phyloP scores from a whole-genome alignment of 2,888 invertebrate genomes.

The Rotaria macrura region DNA sequence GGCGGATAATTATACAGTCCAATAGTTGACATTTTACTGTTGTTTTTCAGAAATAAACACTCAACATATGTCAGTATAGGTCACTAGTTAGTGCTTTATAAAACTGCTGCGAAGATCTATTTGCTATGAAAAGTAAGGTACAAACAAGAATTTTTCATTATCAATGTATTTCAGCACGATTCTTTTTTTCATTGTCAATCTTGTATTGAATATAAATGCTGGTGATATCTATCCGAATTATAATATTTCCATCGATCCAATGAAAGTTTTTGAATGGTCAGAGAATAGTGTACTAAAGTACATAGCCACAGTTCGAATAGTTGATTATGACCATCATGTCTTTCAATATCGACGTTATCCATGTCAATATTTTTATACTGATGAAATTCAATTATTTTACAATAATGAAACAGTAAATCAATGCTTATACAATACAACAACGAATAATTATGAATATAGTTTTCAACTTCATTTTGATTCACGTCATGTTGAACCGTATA shows the following conservation, averaged over 20 bases:
- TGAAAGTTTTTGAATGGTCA: neutral
- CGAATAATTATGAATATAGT: neutral
- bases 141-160: neutral
- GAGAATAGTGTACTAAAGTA: neutral
- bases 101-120: neutral
- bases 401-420: neutral
- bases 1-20: neutral
- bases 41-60: neutral
- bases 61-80: neutral
- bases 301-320: neutral
- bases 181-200: neutral
- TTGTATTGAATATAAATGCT: neutral
- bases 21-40: neutral
- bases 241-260: neutral
- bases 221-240: neutral
- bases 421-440: neutral
- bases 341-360: slow-evolving; percentile 19
- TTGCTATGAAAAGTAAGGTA: neutral
- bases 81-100: neutral
- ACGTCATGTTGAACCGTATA: slow-evolving; percentile 5
- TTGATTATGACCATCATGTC: slow-evolving; percentile 15
- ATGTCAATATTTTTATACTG: slow-evolving; percentile 21
- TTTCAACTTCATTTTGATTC: slow-evolving; percentile 8
- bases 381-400: neutral
- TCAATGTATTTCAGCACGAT: neutral